These are phyloP conservation scores for Hucho hucho DNA, from an alignment of 2,113 vertebrate genomes.

Conservation along the genomic window DNA sequence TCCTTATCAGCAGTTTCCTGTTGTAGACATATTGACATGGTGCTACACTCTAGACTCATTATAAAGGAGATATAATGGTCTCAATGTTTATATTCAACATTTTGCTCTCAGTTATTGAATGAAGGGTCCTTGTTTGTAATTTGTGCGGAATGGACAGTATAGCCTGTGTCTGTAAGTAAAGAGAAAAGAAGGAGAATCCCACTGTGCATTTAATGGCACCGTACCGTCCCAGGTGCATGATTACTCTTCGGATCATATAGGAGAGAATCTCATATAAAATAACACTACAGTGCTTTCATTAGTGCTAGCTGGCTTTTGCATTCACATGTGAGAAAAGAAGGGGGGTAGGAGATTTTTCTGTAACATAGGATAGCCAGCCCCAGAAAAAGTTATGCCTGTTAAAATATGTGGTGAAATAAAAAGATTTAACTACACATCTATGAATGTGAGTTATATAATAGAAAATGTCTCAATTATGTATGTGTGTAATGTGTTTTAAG, in stretches of 20 bases:
- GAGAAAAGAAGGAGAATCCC: not conserved
- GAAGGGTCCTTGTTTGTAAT: not conserved
- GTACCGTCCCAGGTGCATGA: not conserved
- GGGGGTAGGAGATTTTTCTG: not conserved
- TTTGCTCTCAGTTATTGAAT: not conserved
- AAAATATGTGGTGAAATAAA: not conserved
- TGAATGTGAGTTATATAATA: not conserved
- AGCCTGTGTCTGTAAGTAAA: not conserved
- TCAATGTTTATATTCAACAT: not conserved
- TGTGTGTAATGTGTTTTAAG: not conserved
- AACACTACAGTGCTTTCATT: not conserved
- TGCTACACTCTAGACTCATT: too few relatives aligned
- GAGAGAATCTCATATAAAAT: not conserved
- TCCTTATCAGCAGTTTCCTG: too few relatives aligned
- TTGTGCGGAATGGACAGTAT: not conserved
- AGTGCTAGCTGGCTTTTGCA: not conserved
- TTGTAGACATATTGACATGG: too few relatives aligned
- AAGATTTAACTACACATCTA: not conserved
- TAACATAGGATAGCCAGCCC: not conserved
- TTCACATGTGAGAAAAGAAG: not conserved
- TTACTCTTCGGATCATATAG: too few relatives aligned
- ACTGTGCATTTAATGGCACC: not conserved
- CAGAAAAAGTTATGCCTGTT: not conserved
- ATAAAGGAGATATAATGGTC: not conserved
- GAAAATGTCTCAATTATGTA: not conserved